Evolutionary conservation across 2,797 vertebrate species (phyloP).

Genomic region (Poecilia wingei): DNA sequence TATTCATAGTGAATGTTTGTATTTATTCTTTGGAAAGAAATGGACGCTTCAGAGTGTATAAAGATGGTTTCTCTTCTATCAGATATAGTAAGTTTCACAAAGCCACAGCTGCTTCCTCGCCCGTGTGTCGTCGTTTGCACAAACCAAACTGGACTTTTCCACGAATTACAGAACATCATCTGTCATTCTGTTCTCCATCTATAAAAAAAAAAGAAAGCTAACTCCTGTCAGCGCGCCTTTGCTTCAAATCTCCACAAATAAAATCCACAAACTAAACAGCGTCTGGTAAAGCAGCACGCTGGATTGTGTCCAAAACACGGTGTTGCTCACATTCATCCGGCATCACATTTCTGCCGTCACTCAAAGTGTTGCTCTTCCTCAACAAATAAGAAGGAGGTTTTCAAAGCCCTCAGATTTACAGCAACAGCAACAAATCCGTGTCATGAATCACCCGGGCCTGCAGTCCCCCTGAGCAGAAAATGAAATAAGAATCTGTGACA

Average conservation of each 20-base stretch:
- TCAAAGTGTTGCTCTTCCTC: not conserved
- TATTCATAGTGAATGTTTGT: not conserved
- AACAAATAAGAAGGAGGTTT: not conserved
- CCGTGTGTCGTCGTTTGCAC: not conserved
- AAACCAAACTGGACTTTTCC: not conserved
- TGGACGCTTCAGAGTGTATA: not conserved
- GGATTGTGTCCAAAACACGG: not conserved
- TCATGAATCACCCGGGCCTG: not conserved
- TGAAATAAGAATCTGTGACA: not conserved
- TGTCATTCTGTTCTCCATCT: not conserved
- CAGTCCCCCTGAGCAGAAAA: not conserved
- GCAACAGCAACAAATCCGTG: not conserved
- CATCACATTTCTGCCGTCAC: not conserved
- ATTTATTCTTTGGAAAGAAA: not conserved
- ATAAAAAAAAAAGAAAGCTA: not conserved
- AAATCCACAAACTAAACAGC: not conserved
- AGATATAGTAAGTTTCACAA: not conserved
- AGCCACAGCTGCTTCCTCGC: not conserved
- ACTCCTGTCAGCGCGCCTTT: not conserved
- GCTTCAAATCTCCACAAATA: not conserved
- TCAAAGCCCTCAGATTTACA: not conserved
- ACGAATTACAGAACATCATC: not conserved
- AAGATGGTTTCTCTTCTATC: not conserved
- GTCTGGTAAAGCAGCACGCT: not conserved
- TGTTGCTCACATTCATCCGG: not conserved